These are phyloP conservation scores for Fringilla coelebs DNA, from an alignment of 2,797 vertebrate genomes.

Conservation along the genomic window DNA sequence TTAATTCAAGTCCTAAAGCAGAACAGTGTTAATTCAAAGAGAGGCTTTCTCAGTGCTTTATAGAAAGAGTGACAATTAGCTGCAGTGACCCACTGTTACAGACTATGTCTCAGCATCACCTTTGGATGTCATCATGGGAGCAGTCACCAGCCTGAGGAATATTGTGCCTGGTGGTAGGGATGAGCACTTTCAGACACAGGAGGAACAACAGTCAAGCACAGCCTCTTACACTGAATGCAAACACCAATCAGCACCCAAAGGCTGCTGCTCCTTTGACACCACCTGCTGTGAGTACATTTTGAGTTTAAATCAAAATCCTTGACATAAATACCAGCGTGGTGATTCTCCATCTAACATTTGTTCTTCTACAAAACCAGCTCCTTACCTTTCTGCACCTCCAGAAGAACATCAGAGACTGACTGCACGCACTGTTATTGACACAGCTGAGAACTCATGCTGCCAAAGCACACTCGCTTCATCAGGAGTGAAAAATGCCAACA, in stretches of 20 bases:
- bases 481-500: background rate
- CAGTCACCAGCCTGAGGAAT: constrained; percentile 49
- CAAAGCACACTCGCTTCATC: background rate
- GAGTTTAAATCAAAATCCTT: background rate
- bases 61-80: constrained; percentile 68
- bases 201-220: background rate
- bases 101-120: constrained; percentile 27
- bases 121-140: constrained; percentile 50
- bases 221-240: background rate
- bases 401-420: background rate
- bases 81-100: constrained; percentile 44
- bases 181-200: constrained; percentile 3
- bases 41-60: constrained; percentile 73
- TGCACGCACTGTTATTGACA: background rate
- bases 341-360: background rate
- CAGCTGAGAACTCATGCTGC: background rate
- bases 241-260: background rate
- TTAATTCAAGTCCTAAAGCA: constrained; percentile 75
- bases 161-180: background rate
- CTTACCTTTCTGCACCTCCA: background rate
- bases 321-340: background rate
- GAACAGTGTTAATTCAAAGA: constrained; percentile 76
- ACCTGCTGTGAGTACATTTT: background rate
- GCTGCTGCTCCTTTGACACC: background rate
- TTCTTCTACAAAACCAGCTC: background rate